phyloP scores from a whole-genome alignment of 2,113 vertebrate species.

The Gobius niger region DNA sequence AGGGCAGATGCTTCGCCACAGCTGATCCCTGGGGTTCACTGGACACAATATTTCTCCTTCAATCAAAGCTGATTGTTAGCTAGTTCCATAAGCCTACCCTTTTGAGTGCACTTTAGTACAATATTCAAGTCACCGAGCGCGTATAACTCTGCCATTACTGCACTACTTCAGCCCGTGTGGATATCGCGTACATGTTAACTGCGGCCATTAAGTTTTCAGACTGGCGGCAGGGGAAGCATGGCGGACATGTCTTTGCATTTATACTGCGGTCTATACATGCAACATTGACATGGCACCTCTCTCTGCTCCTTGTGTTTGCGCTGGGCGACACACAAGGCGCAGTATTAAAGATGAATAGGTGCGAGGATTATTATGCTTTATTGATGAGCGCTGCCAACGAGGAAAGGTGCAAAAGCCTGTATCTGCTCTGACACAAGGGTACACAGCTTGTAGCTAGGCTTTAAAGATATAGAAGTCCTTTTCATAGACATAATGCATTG shows the following conservation, averaged over 20 bases:
- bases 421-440: not conserved
- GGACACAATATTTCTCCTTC: too few relatives aligned
- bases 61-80: too few relatives aligned
- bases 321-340: constrained; percentile 17
- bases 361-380: constrained; percentile 41
- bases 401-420: constrained; percentile 16
- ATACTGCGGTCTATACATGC: not conserved
- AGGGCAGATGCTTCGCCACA: too few relatives aligned
- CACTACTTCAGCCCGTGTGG: not conserved
- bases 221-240: constrained; percentile 11
- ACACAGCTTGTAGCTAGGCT: not conserved
- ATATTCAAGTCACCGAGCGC: not conserved
- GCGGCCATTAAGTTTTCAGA: constrained; percentile 5
- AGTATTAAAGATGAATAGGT: constrained; percentile 48
- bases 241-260: constrained; percentile 20
- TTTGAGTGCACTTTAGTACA: not conserved
- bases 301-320: constrained; percentile 17
- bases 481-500: too few relatives aligned
- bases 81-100: too few relatives aligned
- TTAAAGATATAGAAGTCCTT: not conserved
- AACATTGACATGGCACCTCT: constrained; percentile 28
- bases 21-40: too few relatives aligned
- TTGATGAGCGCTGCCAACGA: constrained; percentile 37
- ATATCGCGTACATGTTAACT: not conserved
- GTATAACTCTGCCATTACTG: too few relatives aligned